These are phyloP conservation scores for Actinia equina DNA, from an alignment of 64 coral and sea anemone species.

Conservation along the genomic window DNA sequence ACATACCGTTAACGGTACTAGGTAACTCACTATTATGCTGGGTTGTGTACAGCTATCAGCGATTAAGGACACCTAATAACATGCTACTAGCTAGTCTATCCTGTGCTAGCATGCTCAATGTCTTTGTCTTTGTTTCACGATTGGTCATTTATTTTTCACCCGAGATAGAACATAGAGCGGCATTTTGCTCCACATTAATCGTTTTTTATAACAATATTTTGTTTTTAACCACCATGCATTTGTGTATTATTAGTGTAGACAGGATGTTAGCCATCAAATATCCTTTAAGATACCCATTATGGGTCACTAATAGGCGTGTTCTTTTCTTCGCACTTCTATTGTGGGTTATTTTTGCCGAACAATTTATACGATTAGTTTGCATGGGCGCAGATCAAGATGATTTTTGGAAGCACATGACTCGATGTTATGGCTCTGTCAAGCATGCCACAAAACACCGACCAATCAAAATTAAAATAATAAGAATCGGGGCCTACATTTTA, in stretches of 20 bases:
- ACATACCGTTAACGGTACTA: neutral
- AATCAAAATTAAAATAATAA: neutral
- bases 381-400: neutral
- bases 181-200: neutral
- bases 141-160: neutral
- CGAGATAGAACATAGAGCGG: neutral
- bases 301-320: neutral
- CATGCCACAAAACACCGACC: neutral
- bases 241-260: neutral
- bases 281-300: neutral
- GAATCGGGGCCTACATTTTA: neutral
- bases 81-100: neutral
- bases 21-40: neutral
- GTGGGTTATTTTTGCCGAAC: neutral
- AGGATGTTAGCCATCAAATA: neutral
- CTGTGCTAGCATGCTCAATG: neutral
- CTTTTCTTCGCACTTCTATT: neutral
- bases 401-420: conserved; percentile 6
- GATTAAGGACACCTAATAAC: neutral
- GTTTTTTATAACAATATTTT: neutral
- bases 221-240: neutral
- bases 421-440: neutral
- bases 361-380: neutral
- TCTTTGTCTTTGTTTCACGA: neutral
- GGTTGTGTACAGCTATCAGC: neutral